phyloP scores from a whole-genome alignment of 2,113 vertebrate genomes.

The Macrotus californicus region DNA sequence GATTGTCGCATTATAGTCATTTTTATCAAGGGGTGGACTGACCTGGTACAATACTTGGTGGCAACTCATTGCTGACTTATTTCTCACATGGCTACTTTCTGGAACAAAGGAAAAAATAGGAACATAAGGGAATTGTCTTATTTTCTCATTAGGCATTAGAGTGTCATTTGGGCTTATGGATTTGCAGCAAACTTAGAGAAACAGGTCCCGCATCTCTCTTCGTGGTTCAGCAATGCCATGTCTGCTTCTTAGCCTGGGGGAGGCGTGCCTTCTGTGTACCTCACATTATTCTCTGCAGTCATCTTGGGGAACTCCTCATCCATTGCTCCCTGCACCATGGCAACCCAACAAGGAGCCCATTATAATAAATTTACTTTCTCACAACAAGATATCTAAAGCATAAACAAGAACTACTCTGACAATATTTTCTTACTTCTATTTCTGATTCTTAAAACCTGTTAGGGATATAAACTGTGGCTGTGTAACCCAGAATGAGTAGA shows the following conservation, averaged over 20 bases:
- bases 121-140: not conserved
- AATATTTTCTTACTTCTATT: not conserved
- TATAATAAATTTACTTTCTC: not conserved
- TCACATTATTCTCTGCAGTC: not conserved
- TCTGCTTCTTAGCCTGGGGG: not conserved
- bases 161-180: not conserved
- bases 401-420: not conserved
- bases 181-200: not conserved
- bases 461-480: not conserved
- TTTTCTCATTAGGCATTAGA: not conserved
- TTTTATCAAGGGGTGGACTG: constrained; percentile 6
- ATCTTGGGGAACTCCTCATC: not conserved
- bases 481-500: not conserved
- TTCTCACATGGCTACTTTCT: not conserved
- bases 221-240: not conserved
- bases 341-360: not conserved
- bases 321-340: not conserved
- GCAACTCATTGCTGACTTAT: not conserved
- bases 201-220: not conserved
- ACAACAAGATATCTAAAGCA: not conserved
- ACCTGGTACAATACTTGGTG: not conserved
- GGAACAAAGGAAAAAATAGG: not conserved
- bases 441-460: not conserved
- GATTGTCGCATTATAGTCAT: constrained; percentile 1
- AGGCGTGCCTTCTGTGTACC: not conserved